Percentiles rank a stretch among this genome's conserved stretches.
These are phyloP conservation scores for Drosophila lutescens DNA, from an alignment of 2,888 invertebrate species.

Conservation along the genomic window DNA sequence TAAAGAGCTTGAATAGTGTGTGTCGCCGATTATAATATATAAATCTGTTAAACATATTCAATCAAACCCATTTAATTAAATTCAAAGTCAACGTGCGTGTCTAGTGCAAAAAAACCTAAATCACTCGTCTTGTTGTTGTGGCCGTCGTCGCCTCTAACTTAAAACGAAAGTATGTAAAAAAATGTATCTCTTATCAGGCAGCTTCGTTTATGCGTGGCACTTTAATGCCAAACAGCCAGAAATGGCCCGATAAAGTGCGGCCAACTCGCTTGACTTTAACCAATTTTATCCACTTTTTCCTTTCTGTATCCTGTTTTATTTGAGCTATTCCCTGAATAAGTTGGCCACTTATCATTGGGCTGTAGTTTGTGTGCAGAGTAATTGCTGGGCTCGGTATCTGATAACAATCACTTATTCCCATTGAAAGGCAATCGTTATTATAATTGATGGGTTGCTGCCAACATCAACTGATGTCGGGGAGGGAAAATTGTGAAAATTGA, in stretches of 20 bases:
- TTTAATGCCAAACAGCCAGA: slow-evolving; percentile 35
- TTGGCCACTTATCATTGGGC: slow-evolving; percentile 23
- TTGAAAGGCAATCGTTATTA: slow-evolving; percentile 43
- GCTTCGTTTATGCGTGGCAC: slow-evolving; percentile 59
- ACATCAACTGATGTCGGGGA: slow-evolving; percentile 1
- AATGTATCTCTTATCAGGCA: slow-evolving; percentile 75
- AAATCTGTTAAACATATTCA: slow-evolving; percentile 17
- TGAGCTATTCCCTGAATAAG: slow-evolving; percentile 8
- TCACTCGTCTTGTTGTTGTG: slow-evolving; percentile 46
- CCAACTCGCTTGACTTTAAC: slow-evolving; percentile 32
- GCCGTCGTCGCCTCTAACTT: slow-evolving; percentile 44
- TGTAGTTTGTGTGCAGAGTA: slow-evolving; percentile 37
- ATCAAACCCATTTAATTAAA: slow-evolving; percentile 24
- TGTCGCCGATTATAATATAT: slow-evolving; percentile 13
- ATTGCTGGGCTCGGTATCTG: slow-evolving; percentile 41
- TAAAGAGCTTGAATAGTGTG: slow-evolving; percentile 29
- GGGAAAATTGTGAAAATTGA: slow-evolving; percentile 1
- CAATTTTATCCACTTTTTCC: slow-evolving; percentile 24
- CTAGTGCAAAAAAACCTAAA: slow-evolving; percentile 41
- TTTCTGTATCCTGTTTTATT: slow-evolving; percentile 21
- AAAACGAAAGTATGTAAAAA: slow-evolving; percentile 70
- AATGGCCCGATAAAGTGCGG: slow-evolving; percentile 50
- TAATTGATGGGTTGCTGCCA: slow-evolving; percentile 50
- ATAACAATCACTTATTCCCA: slow-evolving; percentile 41
- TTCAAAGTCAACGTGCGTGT: slow-evolving; percentile 50